A percentile compares a stretch with the other conserved stretches of the same genome.
These are phyloP conservation scores for Drosophila truncata DNA, from an alignment of 1,140 invertebrate species.

Conservation along the genomic window DNA sequence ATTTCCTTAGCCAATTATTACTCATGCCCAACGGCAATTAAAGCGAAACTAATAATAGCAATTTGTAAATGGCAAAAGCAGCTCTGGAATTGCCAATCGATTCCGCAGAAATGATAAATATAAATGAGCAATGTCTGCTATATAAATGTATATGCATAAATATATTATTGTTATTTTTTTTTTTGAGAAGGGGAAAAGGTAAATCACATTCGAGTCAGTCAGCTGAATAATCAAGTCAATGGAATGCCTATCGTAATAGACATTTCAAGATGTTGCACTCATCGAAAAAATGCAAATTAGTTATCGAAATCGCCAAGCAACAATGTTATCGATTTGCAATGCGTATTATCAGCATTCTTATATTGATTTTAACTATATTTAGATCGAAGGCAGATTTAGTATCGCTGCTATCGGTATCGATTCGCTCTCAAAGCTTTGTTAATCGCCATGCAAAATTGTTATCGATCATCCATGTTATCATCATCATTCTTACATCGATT, in stretches of 20 bases:
- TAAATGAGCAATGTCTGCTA: slow-evolving; percentile 21
- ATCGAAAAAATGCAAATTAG: not conserved
- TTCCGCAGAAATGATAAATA: slow-evolving; percentile 53
- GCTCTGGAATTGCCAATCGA: slow-evolving; percentile 48
- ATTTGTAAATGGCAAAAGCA: slow-evolving; percentile 65
- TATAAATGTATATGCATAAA: slow-evolving; percentile 6
- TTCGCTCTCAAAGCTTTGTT: not conserved
- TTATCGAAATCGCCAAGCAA: not conserved
- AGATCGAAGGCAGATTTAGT: not conserved
- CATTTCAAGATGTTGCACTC: not conserved
- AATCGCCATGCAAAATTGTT: not conserved
- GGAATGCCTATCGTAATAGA: slow-evolving; percentile 1
- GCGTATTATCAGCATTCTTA: not conserved
- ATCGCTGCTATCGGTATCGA: not conserved
- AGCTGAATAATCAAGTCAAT: slow-evolving; percentile 28
- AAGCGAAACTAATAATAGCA: slow-evolving; percentile 71
- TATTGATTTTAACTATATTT: not conserved
- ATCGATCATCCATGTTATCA: not conserved
- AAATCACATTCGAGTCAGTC: slow-evolving; percentile 20
- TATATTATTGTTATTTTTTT: not conserved
- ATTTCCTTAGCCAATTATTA: slow-evolving; percentile 66
- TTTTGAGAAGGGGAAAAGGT: slow-evolving; percentile 3
- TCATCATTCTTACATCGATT: not conserved
- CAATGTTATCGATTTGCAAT: not conserved
- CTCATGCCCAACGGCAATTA: slow-evolving; percentile 72